phyloP scores from a whole-genome alignment of 2,888 invertebrate genomes.

The Sesamia inferens region DNA sequence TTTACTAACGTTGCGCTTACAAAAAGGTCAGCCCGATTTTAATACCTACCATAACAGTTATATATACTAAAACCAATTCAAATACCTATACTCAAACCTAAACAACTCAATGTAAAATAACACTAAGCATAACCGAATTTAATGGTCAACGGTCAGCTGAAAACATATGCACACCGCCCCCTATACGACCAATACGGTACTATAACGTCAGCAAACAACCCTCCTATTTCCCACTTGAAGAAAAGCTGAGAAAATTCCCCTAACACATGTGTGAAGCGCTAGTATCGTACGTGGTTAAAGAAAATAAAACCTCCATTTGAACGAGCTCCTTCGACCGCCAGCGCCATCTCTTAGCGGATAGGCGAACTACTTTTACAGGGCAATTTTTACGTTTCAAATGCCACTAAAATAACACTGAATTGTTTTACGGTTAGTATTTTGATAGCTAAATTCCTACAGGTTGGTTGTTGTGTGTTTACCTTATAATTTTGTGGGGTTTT shows the following conservation, averaged over 20 bases:
- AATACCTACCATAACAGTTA: constrained; percentile 33
- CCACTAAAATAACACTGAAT: constrained; percentile 67
- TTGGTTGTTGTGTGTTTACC: constrained; percentile 66
- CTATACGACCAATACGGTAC: constrained; percentile 82
- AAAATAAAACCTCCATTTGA: constrained; percentile 43
- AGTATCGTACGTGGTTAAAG: constrained; percentile 70
- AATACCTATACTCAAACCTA: constrained; percentile 8
- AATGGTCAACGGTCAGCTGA: constrained; percentile 40
- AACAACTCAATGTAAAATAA: constrained; percentile 43
- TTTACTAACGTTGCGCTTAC: not conserved
- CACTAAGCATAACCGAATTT: constrained; percentile 18
- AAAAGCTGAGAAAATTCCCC: constrained; percentile 84
- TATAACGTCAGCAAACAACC: constrained; percentile 79
- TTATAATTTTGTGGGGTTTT: constrained; percentile 64
- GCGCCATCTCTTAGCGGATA: constrained; percentile 85
- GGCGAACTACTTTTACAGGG: constrained; percentile 68
- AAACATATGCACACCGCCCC: constrained; percentile 79
- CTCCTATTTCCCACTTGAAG: constrained; percentile 75
- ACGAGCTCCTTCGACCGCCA: constrained; percentile 45
- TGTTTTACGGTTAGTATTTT: constrained; percentile 67
- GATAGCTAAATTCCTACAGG: constrained; percentile 68
- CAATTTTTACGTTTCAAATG: constrained; percentile 64
- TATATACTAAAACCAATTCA: constrained; percentile 28
- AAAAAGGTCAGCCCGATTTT: constrained; percentile 37
- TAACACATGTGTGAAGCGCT: constrained; percentile 74